Evolutionary conservation across 1,140 invertebrate species (phyloP).

Genomic region (Adelges cooleyi): DNA sequence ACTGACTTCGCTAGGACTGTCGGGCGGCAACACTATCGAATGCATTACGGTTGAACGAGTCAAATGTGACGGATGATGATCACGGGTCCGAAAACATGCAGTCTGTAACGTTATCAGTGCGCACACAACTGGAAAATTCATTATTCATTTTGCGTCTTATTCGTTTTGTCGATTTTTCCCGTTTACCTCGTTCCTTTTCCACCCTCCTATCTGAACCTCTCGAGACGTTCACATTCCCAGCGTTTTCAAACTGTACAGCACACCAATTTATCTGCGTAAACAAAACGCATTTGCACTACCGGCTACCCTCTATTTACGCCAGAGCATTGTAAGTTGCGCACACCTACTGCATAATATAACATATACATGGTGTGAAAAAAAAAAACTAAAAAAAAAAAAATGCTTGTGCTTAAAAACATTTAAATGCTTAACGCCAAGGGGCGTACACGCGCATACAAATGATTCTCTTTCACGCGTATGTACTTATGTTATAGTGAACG

Average conservation of each 20-base stretch:
- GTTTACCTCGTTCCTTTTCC: too few relatives aligned
- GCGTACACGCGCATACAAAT: too few relatives aligned
- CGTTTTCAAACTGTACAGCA: not conserved
- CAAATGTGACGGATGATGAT: conserved; percentile 26
- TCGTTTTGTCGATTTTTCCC: not conserved
- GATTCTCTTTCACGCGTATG: too few relatives aligned
- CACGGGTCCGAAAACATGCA: conserved; percentile 11
- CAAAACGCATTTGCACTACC: not conserved
- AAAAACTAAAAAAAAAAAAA: too few relatives aligned
- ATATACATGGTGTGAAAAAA: too few relatives aligned
- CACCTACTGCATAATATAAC: too few relatives aligned
- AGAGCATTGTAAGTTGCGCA: too few relatives aligned
- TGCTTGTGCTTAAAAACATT: too few relatives aligned
- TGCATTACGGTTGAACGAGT: conserved; percentile 15
- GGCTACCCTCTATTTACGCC: too few relatives aligned
- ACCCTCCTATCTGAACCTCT: not conserved
- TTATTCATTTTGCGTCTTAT: conserved; percentile 18
- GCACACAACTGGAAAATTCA: conserved; percentile 19
- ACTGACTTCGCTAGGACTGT: conserved; percentile 8
- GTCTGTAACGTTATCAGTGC: conserved; percentile 14
- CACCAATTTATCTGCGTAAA: not conserved
- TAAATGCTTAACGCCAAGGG: too few relatives aligned
- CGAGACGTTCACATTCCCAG: not conserved
- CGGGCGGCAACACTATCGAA: conserved; percentile 15
- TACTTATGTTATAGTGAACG: too few relatives aligned